These are phyloP conservation scores for Phorcus lineatus DNA, from an alignment of 2,888 invertebrate genomes.

Conservation along the genomic window DNA sequence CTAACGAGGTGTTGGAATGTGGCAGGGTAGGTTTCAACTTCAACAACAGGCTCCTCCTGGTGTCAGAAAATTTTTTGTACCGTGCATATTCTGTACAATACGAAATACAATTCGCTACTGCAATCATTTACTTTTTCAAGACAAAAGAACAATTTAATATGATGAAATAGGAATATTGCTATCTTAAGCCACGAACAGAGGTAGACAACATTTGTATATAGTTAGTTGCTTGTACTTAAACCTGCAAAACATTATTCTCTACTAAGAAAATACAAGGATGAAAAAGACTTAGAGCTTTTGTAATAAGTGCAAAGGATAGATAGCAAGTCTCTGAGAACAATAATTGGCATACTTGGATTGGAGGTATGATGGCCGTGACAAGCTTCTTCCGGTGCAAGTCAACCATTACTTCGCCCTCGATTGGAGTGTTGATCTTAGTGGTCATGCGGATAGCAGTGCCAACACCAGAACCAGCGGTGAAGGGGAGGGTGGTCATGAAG, in stretches of 20 bases:
- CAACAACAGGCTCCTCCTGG: slow-evolving; percentile 7
- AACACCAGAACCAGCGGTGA: slow-evolving; percentile 40
- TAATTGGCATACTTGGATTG: slow-evolving; percentile 14
- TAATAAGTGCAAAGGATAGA: no score
- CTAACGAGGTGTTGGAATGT: slow-evolving; percentile 8
- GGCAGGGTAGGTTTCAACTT: background rate
- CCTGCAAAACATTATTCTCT: no score
- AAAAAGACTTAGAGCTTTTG: no score
- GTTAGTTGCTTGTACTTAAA: no score
- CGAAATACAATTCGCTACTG: no score
- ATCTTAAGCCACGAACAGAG: no score
- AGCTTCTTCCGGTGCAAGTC: slow-evolving; percentile 13
- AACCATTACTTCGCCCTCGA: background rate
- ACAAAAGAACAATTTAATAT: no score
- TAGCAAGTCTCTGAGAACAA: no score
- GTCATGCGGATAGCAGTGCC: background rate
- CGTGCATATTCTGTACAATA: background rate
- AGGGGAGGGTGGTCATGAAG: slow-evolving; percentile 43
- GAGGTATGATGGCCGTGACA: slow-evolving; percentile 18
- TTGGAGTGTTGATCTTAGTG: background rate
- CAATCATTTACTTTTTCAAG: no score
- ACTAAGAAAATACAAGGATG: no score
- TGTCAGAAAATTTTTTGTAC: background rate
- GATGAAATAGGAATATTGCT: no score
- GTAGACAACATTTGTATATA: no score